Conservation (phyloP, 2,113 vertebrate genomes). For the Isurus oxyrinchus region DNA sequence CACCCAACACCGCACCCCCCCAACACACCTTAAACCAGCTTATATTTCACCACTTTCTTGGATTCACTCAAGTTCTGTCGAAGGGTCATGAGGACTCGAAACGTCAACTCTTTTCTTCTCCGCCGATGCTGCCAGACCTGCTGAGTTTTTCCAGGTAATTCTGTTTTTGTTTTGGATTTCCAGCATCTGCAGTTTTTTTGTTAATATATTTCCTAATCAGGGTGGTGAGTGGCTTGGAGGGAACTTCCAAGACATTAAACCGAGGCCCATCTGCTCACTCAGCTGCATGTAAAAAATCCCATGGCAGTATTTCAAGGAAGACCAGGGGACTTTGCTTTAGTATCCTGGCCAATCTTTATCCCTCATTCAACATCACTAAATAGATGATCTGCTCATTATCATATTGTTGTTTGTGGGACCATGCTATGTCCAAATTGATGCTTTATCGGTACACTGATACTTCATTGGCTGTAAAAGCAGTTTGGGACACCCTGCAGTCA, state of each 20-base stretch:
- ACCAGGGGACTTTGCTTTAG: background rate
- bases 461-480: background rate
- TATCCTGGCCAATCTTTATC: background rate
- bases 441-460: background rate
- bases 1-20: too few relatives aligned
- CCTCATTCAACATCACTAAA: background rate
- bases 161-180: too few relatives aligned
- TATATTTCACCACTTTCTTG: too few relatives aligned
- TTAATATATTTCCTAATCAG: too few relatives aligned
- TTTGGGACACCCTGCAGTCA: background rate
- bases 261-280: background rate
- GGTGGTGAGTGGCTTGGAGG: too few relatives aligned
- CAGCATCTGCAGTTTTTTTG: too few relatives aligned
- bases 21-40: too few relatives aligned
- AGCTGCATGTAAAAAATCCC: background rate
- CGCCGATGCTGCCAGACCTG: too few relatives aligned
- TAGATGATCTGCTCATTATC: background rate
- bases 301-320: background rate
- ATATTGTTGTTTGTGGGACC: background rate
- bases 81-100: too few relatives aligned
- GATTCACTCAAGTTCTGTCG: too few relatives aligned
- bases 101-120: too few relatives aligned
- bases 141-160: too few relatives aligned
- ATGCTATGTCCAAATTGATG: background rate
- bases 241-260: background rate